Evolutionary conservation across 2,888 invertebrate genomes (phyloP).

Genomic region (Acleris laterana): DNA sequence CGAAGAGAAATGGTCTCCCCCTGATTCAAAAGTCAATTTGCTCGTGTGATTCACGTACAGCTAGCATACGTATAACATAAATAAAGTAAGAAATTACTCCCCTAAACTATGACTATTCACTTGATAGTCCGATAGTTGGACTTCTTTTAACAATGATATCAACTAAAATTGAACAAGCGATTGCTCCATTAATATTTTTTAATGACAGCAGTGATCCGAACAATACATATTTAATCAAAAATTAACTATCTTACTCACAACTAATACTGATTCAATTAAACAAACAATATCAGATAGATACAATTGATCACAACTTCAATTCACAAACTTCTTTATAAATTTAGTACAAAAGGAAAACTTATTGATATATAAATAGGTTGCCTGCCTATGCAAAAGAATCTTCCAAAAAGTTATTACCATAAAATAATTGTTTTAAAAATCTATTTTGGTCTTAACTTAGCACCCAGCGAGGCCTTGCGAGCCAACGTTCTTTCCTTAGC

Average conservation of each 20-base stretch:
- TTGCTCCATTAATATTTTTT: slow-evolving; percentile 22
- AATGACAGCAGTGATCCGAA: slow-evolving; percentile 28
- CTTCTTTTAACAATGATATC: slow-evolving; percentile 30
- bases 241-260: slow-evolving; percentile 29
- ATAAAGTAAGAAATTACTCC: background rate
- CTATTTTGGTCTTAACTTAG: slow-evolving; percentile 75
- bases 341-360: slow-evolving; percentile 35
- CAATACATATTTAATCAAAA: slow-evolving; percentile 22
- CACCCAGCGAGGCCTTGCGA: slow-evolving; percentile 59
- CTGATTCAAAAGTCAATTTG: background rate
- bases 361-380: slow-evolving; percentile 14
- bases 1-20: slow-evolving; percentile 44
- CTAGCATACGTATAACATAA: slow-evolving; percentile 15
- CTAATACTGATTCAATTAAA: slow-evolving; percentile 36
- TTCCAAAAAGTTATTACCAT: slow-evolving; percentile 22
- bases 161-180: slow-evolving; percentile 27
- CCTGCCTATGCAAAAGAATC: slow-evolving; percentile 36
- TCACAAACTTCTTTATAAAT: slow-evolving; percentile 41
- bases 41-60: slow-evolving; percentile 8
- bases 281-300: slow-evolving; percentile 27
- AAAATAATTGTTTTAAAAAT: slow-evolving; percentile 33
- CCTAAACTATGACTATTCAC: background rate
- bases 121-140: background rate
- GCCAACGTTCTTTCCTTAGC: slow-evolving; percentile 18
- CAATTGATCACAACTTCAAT: slow-evolving; percentile 44